A percentile compares a stretch with the other conserved stretches of the same genome.
Conservation (phyloP, 2,888 invertebrate species). For the Lasius fuliginosus region DNA sequence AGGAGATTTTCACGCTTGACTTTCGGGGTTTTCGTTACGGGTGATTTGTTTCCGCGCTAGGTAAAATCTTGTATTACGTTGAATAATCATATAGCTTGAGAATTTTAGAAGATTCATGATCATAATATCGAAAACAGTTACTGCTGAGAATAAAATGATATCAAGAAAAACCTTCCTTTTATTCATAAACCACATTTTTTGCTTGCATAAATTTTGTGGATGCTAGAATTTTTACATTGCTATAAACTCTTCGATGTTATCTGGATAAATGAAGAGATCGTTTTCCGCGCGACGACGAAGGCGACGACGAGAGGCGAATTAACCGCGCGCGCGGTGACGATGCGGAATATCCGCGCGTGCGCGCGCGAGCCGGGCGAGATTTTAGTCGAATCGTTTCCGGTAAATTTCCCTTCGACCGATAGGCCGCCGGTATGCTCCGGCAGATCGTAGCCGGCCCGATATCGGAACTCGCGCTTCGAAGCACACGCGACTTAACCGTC, state of each 20-base stretch:
- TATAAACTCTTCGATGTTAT: not conserved
- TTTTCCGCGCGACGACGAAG: slow-evolving; percentile 15
- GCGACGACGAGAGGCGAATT: slow-evolving; percentile 31
- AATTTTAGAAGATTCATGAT: slow-evolving; percentile 33
- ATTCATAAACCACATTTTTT: not conserved
- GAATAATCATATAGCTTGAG: slow-evolving; percentile 32
- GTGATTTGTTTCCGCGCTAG: slow-evolving; percentile 48
- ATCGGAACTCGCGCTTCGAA: slow-evolving; percentile 71
- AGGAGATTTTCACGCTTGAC: slow-evolving; percentile 54
- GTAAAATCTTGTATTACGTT: slow-evolving; percentile 35
- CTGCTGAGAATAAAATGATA: not conserved
- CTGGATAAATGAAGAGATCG: slow-evolving; percentile 30
- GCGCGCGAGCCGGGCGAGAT: slow-evolving; percentile 39
- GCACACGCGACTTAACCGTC: slow-evolving; percentile 75
- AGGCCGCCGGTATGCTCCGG: slow-evolving; percentile 51
- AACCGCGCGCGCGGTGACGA: slow-evolving; percentile 21
- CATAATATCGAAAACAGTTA: slow-evolving; percentile 20
- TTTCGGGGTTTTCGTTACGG: slow-evolving; percentile 47
- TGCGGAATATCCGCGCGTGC: slow-evolving; percentile 34
- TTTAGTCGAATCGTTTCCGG: slow-evolving; percentile 72
- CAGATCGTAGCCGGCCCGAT: slow-evolving; percentile 63
- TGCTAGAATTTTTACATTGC: not conserved
- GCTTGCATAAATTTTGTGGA: not conserved
- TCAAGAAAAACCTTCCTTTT: not conserved
- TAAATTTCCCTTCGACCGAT: slow-evolving; percentile 74